phyloP scores from a whole-genome alignment of 2,888 invertebrate species.

The Nephrotoma flavescens region DNA sequence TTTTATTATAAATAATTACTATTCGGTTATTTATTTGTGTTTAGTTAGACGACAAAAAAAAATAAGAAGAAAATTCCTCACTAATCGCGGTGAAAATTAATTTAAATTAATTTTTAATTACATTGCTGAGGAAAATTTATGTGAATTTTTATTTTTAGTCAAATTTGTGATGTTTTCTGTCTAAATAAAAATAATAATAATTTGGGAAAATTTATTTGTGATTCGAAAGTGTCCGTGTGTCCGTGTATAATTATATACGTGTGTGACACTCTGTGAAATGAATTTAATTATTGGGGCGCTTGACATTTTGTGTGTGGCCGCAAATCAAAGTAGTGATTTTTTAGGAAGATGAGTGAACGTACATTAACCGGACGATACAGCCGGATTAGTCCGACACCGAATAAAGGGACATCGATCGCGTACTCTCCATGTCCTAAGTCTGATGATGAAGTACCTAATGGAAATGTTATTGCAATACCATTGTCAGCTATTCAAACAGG shows the following conservation, averaged over 20 bases:
- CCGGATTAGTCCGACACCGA: conserved; percentile 30
- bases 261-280: background rate
- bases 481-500: conserved; percentile 30
- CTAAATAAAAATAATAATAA: background rate
- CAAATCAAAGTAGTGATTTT: background rate
- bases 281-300: background rate
- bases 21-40: background rate
- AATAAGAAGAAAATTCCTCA: background rate
- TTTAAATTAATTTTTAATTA: background rate
- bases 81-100: background rate
- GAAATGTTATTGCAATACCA: conserved; percentile 31
- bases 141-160: background rate
- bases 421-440: conserved; percentile 30
- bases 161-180: background rate
- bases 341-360: conserved; percentile 21
- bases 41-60: background rate
- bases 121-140: background rate
- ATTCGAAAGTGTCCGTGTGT: background rate
- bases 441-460: conserved; percentile 24
- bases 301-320: background rate
- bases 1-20: background rate
- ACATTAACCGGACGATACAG: conserved; percentile 25
- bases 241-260: background rate
- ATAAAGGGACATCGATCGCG: conserved; percentile 29
- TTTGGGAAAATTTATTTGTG: background rate